phyloP scores from a whole-genome alignment of 2,888 invertebrate genomes.

The Euclidia mi region DNA sequence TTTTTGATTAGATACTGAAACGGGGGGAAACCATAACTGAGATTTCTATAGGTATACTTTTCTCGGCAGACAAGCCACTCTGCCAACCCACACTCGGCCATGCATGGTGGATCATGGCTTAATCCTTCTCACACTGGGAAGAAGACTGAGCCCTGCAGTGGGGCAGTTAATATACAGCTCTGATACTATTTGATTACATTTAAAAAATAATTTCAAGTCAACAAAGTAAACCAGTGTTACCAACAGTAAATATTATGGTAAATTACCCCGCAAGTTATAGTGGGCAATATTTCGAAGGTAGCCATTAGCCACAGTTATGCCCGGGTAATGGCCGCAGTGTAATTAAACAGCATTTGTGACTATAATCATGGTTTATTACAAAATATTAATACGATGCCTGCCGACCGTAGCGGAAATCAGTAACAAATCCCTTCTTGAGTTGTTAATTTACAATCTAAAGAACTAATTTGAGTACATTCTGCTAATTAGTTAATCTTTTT shows the following conservation, averaged over 20 bases:
- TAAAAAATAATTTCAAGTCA: too few species aligned
- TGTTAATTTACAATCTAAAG: neutral
- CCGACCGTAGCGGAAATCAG: conserved; percentile 21
- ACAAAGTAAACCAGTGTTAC: conserved; percentile 31
- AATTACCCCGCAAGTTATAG: conserved; percentile 25
- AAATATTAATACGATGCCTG: conserved; percentile 23
- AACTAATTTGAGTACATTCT: neutral
- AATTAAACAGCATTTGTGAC: conserved; percentile 46
- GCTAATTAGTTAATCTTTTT: neutral
- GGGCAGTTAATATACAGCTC: too few species aligned
- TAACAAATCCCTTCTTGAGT: conserved; percentile 21
- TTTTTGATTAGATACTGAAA: too few species aligned
- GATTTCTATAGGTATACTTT: too few species aligned
- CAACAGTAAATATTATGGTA: conserved; percentile 19
- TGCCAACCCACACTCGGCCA: too few species aligned
- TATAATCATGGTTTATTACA: conserved; percentile 36
- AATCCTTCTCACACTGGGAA: too few species aligned
- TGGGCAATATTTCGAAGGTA: conserved; percentile 37
- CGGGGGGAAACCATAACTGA: too few species aligned
- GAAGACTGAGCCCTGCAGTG: too few species aligned
- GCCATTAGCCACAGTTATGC: conserved; percentile 38
- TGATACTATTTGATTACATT: too few species aligned
- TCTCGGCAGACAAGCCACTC: too few species aligned
- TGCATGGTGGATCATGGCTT: too few species aligned
- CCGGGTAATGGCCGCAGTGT: conserved; percentile 12